Evolutionary conservation across 1,140 invertebrate species (phyloP), one percentile per base, ranked within the genome.

Genomic region (Achroia grisella): DNA sequence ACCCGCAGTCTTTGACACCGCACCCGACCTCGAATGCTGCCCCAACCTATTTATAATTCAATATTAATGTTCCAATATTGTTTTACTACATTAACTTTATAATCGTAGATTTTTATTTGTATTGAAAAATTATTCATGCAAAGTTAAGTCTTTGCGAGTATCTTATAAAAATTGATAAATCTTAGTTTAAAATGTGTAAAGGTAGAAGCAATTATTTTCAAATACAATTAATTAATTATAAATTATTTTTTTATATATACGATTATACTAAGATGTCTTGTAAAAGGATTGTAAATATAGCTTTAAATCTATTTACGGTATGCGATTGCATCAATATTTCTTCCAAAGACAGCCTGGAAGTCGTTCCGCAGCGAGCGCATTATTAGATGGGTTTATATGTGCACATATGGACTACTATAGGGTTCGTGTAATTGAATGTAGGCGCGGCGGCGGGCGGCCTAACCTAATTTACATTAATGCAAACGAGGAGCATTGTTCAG

Each of bases 401-500:
- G 72, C 62, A 78, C 62, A 75, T 64, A 76, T 62, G 65, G 54
- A 69, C 74, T 73, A 82, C 68, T 78, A 76, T 73, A 59, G 67
- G 69, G 71, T 46, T 59, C 70, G 50, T 80, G 75, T 84, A 84
- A 81, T 80, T 81, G 77, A 71, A 75, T 49, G 75, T 76, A 77
- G 79, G 75, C 75, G 74, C 71, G 64, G 71, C 79, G 63, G 71
- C 69, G 71, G 62, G 58, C 69, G 62, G 68, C 71, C 70, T 84
- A 81, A 80, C 77, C 77, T 81, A 84, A 84, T 84, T 84, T 84
- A 84, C 79, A 83, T 83, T 83, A 84, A 84, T 81, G 80, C 75
- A 84, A 84, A 84, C 77, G 77, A 83, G 79, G 44, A 75, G 75
- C 80, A 81, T 84, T 84, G 80, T 81, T 81, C 80, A 81, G 77